Conservation (phyloP, 2,888 invertebrate species). For the Cephalotes varians region DNA sequence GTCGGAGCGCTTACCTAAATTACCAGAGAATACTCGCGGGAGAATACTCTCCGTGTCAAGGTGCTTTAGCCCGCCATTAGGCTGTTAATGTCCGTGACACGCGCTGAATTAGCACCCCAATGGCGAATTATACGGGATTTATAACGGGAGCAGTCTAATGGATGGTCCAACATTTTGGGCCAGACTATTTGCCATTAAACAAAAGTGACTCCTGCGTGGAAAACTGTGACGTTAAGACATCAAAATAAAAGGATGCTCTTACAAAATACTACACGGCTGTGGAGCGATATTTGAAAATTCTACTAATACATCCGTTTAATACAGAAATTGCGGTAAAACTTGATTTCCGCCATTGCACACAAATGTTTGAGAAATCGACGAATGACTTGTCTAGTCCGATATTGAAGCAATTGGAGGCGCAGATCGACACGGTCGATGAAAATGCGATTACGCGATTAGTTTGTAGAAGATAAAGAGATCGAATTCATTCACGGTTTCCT, state of each 20-base stretch:
- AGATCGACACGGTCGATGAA: slow-evolving; percentile 48
- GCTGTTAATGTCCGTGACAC: slow-evolving; percentile 75
- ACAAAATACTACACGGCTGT: neutral
- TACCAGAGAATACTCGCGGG: slow-evolving; percentile 47
- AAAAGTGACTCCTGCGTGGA: neutral
- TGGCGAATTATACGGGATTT: slow-evolving; percentile 74
- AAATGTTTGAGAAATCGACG: slow-evolving; percentile 15
- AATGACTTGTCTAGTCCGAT: neutral
- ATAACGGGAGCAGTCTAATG: slow-evolving; percentile 55
- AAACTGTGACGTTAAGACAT: neutral
- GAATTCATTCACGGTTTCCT: slow-evolving; percentile 31
- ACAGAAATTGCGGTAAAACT: neutral
- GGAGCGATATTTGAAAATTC: neutral
- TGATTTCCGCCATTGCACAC: neutral
- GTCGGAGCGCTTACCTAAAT: slow-evolving; percentile 58
- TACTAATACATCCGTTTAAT: neutral
- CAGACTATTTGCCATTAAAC: slow-evolving; percentile 24
- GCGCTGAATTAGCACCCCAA: slow-evolving; percentile 73
- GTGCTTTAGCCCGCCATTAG: slow-evolving; percentile 72
- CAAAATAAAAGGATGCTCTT: neutral
- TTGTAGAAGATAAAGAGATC: slow-evolving; percentile 31
- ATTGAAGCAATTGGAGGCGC: slow-evolving; percentile 59
- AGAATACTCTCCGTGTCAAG: slow-evolving; percentile 68
- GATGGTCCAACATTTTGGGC: slow-evolving; percentile 45
- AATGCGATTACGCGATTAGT: slow-evolving; percentile 60